A percentile compares a stretch with the other conserved stretches of the same genome.
Conservation (phyloP, 2,888 invertebrate species). For the Norana najaformis region DNA sequence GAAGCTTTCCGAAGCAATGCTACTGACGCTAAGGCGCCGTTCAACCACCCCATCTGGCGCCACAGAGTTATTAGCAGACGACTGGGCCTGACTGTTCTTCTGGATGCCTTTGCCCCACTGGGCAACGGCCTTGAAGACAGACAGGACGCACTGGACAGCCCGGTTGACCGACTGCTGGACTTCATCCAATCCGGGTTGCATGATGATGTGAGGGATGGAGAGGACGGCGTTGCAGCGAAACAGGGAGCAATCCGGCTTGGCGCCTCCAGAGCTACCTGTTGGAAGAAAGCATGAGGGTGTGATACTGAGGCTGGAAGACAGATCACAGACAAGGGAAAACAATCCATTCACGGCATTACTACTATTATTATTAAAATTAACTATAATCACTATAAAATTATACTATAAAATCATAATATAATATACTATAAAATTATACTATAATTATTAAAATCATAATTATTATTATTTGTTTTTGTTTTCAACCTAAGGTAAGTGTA, state of each 20-base stretch:
- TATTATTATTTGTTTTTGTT: too few species aligned
- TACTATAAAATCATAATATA: too few species aligned
- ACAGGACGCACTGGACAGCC: constrained; percentile 76
- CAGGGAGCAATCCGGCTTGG: constrained; percentile 60
- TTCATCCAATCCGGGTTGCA: constrained; percentile 81
- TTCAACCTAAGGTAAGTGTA: too few species aligned
- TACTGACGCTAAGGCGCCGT: constrained; percentile 25
- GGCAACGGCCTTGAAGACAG: constrained; percentile 73
- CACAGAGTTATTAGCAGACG: constrained; percentile 8
- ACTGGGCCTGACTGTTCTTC: not conserved
- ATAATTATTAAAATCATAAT: too few species aligned
- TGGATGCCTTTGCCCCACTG: constrained; percentile 77
- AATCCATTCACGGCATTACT: too few species aligned
- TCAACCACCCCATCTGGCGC: not conserved
- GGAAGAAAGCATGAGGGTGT: not conserved
- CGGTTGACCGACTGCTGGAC: constrained; percentile 82
- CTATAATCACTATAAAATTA: too few species aligned
- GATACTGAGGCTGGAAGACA: too few species aligned
- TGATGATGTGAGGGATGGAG: constrained; percentile 83
- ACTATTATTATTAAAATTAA: too few species aligned
- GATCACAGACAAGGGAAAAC: too few species aligned
- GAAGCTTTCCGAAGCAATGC: constrained; percentile 55
- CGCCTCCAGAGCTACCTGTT: not conserved
- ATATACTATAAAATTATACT: too few species aligned
- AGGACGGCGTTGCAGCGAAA: constrained; percentile 81